These are phyloP conservation scores for Zelleria hepariella DNA, from an alignment of 2,888 invertebrate genomes.

Conservation along the genomic window DNA sequence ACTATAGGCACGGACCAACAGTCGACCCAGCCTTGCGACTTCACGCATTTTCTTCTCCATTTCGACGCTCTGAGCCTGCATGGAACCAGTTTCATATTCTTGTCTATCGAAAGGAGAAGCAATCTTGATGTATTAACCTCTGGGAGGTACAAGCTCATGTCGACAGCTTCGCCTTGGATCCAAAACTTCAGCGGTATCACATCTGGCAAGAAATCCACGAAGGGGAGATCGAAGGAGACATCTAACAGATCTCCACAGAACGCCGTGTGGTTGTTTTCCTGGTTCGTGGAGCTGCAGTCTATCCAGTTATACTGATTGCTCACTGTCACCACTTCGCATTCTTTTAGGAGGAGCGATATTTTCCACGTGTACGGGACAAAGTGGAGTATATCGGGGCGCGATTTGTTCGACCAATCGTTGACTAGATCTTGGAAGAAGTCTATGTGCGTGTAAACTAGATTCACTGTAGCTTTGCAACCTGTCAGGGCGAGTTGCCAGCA, in stretches of 20 bases:
- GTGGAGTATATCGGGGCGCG: constrained; percentile 90
- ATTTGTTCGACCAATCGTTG: constrained; percentile 97
- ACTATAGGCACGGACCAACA: constrained; percentile 97
- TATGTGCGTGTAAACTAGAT: constrained; percentile 95
- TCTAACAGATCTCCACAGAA: constrained; percentile 95
- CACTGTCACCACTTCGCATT: constrained; percentile 93
- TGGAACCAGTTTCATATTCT: constrained; percentile 88
- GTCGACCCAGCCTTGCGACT: constrained; percentile 89
- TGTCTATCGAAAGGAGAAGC: constrained; percentile 86
- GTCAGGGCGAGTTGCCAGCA: constrained; percentile 93
- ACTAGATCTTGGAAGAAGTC: constrained; percentile 96
- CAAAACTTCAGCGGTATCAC: constrained; percentile 92
- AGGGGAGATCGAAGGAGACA: constrained; percentile 93
- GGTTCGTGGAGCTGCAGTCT: constrained; percentile 95
- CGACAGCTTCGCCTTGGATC: constrained; percentile 95
- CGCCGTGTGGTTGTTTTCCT: constrained; percentile 94
- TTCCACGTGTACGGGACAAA: constrained; percentile 99
- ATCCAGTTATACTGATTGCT: constrained; percentile 99
- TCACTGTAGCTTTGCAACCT: constrained; percentile 94
- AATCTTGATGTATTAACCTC: constrained; percentile 91
- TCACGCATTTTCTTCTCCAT: constrained; percentile 87
- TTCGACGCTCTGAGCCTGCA: constrained; percentile 70
- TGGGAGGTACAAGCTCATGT: constrained; percentile 90
- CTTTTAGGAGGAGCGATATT: constrained; percentile 90
- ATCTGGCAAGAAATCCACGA: constrained; percentile 92